Evolutionary conservation across 1,140 invertebrate genomes (phyloP).

Genomic region (Steinernema feltiae): DNA sequence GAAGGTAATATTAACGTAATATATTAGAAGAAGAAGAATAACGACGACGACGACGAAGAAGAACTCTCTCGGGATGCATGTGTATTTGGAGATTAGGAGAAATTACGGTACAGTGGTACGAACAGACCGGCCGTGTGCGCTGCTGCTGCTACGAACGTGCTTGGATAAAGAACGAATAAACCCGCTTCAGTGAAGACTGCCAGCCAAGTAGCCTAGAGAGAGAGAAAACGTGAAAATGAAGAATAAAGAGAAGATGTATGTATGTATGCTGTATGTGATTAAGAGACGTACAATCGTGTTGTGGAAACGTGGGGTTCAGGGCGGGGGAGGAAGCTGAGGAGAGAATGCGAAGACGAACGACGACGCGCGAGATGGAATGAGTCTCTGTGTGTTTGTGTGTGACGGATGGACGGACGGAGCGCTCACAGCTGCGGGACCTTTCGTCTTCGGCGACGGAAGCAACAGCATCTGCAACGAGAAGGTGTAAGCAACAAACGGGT

Average conservation of each 20-base stretch:
- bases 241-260: too few relatives aligned
- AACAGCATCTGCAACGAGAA: constrained; percentile 48
- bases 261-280: too few relatives aligned
- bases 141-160: neutral
- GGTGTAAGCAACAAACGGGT: neutral
- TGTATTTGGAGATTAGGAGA: neutral
- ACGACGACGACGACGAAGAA: too few relatives aligned
- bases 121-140: neutral
- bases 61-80: too few relatives aligned
- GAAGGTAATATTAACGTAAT: too few relatives aligned
- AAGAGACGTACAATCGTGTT: neutral
- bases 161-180: constrained; percentile 12
- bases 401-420: neutral
- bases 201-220: constrained; percentile 1
- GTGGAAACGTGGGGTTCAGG: too few relatives aligned
- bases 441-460: constrained; percentile 51
- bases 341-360: neutral
- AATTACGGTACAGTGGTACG: too few relatives aligned
- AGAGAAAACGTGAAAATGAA: neutral
- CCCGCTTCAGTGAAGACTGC: constrained; percentile 14
- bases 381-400: neutral
- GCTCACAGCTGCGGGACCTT: constrained; percentile 42
- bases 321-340: neutral
- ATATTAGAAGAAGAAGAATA: too few relatives aligned
- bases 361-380: too few relatives aligned